Conservation (phyloP, 2,113 vertebrate species). For the Clarias batrachus region DNA sequence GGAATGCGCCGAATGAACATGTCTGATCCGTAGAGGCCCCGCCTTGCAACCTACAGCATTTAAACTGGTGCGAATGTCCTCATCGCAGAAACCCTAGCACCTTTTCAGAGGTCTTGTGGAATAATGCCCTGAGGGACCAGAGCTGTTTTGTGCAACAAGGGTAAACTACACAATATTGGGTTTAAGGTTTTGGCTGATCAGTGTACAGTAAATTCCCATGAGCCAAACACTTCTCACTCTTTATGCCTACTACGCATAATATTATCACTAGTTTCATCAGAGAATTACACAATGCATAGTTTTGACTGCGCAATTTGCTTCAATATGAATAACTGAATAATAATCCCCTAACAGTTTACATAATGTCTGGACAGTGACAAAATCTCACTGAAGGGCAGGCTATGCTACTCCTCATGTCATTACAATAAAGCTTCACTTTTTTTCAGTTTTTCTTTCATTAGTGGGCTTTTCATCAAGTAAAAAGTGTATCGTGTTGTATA, state of each 20-base stretch:
- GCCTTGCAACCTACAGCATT: too few relatives aligned
- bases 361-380: not conserved
- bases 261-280: not conserved
- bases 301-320: not conserved
- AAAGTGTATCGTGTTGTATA: not conserved
- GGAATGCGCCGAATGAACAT: too few relatives aligned
- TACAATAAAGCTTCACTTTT: not conserved
- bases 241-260: not conserved
- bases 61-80: too few relatives aligned
- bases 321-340: not conserved
- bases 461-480: not conserved
- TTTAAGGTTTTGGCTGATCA: too few relatives aligned
- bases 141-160: too few relatives aligned
- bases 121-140: too few relatives aligned
- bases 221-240: too few relatives aligned
- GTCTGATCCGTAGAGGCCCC: too few relatives aligned
- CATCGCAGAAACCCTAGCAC: too few relatives aligned
- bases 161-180: too few relatives aligned
- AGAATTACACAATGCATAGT: not conserved
- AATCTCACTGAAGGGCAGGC: not conserved
- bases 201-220: too few relatives aligned
- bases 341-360: not conserved
- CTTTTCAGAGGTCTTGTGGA: too few relatives aligned
- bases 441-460: slow-evolving; percentile 18
- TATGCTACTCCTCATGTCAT: not conserved